These are phyloP conservation scores for Pantelozetes paolii DNA, from an alignment of 2,888 invertebrate genomes.

Conservation along the genomic window DNA sequence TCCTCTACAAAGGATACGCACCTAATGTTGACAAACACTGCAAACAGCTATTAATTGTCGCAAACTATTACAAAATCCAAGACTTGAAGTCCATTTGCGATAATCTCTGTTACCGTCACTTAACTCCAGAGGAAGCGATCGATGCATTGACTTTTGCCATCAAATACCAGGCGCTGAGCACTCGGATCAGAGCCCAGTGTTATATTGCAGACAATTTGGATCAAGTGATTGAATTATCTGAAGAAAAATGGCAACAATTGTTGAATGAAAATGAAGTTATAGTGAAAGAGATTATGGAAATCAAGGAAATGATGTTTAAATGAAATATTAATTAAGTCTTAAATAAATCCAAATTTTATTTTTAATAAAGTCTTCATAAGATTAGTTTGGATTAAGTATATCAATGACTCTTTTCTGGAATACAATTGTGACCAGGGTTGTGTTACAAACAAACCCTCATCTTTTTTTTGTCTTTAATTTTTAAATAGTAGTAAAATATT, in stretches of 20 bases:
- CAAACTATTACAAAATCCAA: not conserved
- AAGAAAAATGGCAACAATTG: not conserved
- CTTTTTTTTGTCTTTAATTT: no score
- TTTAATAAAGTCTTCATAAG: no score
- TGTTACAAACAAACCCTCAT: no score
- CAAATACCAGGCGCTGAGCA: not conserved
- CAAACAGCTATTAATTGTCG: not conserved
- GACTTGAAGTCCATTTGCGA: constrained; percentile 4
- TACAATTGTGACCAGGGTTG: no score
- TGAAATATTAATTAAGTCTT: no score
- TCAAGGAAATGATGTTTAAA: not conserved
- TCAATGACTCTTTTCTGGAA: no score
- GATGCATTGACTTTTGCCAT: constrained; percentile 3
- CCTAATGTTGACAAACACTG: not conserved
- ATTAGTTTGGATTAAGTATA: no score
- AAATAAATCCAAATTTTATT: no score
- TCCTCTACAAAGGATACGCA: not conserved
- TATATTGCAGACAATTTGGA: not conserved
- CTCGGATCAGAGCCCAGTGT: not conserved
- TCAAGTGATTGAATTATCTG: not conserved
- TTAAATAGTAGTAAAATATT: no score
- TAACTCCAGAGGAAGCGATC: constrained; percentile 13
- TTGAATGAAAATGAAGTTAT: not conserved
- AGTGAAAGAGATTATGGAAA: not conserved
- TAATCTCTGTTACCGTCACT: not conserved